Percentiles rank a stretch among this genome's conserved stretches.
These are phyloP conservation scores for Camelus bactrianus DNA, from an alignment of 2,113 vertebrate genomes.

Conservation along the genomic window DNA sequence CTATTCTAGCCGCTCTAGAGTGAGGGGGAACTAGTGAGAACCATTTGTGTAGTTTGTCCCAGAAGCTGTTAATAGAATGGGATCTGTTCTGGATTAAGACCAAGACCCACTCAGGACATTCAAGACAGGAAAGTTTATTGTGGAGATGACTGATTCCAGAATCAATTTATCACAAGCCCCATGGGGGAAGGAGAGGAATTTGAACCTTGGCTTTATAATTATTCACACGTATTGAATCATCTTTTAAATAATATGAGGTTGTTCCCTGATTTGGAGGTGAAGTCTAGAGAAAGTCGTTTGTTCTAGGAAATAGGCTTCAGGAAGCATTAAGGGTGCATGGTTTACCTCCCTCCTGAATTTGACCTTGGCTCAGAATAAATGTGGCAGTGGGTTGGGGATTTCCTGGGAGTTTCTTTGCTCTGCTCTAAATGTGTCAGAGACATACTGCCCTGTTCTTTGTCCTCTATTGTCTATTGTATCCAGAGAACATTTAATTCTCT, in stretches of 20 bases:
- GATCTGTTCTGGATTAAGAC: not conserved
- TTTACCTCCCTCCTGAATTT: slow-evolving; percentile 23
- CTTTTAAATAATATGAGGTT: not conserved
- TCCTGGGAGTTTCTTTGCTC: slow-evolving; percentile 48
- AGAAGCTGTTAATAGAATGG: not conserved
- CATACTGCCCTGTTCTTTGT: not conserved
- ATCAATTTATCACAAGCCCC: not conserved
- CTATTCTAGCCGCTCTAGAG: not conserved
- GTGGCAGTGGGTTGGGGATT: slow-evolving; percentile 24
- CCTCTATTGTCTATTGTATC: not conserved
- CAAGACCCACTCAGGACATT: not conserved
- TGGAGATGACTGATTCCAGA: not conserved
- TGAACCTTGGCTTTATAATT: not conserved
- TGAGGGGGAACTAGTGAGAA: not conserved
- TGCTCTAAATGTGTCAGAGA: slow-evolving; percentile 11
- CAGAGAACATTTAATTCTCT: slow-evolving; percentile 19
- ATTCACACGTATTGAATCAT: not conserved
- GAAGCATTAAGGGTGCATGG: not conserved
- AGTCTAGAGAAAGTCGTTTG: slow-evolving; percentile 17
- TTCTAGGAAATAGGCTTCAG: not conserved
- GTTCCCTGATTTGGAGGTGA: not conserved
- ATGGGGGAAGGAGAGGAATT: not conserved
- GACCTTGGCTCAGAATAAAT: slow-evolving; percentile 40
- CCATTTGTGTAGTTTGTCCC: not conserved
- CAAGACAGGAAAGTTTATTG: not conserved